phyloP scores from a whole-genome alignment of 2,113 vertebrate genomes.

The Eulemur macaco region DNA sequence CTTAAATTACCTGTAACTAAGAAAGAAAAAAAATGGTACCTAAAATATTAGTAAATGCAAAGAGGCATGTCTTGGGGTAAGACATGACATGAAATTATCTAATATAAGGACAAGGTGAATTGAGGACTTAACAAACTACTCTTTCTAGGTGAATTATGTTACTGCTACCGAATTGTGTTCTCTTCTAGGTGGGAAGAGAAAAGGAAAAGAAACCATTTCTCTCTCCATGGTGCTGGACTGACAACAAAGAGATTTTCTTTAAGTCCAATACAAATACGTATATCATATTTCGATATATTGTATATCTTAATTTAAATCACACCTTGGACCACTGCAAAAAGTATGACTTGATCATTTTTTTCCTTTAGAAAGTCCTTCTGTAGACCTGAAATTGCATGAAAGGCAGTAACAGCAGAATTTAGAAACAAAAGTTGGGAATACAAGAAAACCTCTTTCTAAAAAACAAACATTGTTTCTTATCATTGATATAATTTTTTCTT shows the following conservation, averaged over 20 bases:
- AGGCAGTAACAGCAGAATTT: slow-evolving; percentile 35
- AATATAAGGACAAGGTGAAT: slow-evolving; percentile 5
- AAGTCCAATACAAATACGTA: neutral
- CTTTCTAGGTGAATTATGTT: slow-evolving; percentile 10
- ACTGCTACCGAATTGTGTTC: neutral
- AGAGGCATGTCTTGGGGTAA: neutral
- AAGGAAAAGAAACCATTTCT: neutral
- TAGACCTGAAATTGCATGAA: slow-evolving; percentile 34
- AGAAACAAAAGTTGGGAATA: slow-evolving; percentile 32
- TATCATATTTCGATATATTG: too few species aligned
- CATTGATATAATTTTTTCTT: slow-evolving; percentile 65
- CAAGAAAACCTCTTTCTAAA: slow-evolving; percentile 43
- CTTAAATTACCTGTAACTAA: slow-evolving; percentile 32
- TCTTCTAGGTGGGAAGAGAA: neutral
- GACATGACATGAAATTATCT: neutral
- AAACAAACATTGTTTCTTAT: slow-evolving; percentile 58
- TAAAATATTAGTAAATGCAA: slow-evolving; percentile 14
- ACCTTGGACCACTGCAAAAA: slow-evolving; percentile 19
- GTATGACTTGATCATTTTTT: neutral
- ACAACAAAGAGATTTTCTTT: neutral
- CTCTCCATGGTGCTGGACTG: neutral
- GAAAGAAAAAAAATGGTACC: slow-evolving; percentile 27
- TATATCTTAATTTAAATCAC: slow-evolving; percentile 48
- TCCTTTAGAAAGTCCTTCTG: slow-evolving; percentile 5
- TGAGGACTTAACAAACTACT: neutral